Evolutionary conservation across 1,140 invertebrate species (phyloP).

Genomic region (Ips nitidus): DNA sequence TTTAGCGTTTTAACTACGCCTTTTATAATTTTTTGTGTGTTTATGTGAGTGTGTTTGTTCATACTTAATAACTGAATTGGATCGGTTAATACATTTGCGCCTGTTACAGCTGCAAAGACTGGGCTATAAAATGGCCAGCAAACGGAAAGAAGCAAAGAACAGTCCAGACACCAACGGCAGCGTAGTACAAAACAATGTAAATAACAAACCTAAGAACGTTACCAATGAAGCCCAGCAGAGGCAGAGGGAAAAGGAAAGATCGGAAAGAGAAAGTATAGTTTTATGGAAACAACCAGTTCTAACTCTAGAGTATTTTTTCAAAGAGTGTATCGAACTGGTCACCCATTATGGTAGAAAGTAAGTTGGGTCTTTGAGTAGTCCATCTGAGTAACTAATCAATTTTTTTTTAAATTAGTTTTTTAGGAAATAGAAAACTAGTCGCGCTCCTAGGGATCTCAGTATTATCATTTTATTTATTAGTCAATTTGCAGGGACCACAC

Average conservation of each 20-base stretch:
- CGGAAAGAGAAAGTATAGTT: slow-evolving; percentile 69
- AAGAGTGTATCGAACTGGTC: slow-evolving; percentile 69
- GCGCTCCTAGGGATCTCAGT: slow-evolving; percentile 50
- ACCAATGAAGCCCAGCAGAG: slow-evolving; percentile 19
- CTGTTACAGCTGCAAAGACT: slow-evolving; percentile 52
- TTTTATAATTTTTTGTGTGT: no score
- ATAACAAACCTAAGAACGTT: slow-evolving; percentile 19
- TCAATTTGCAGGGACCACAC: slow-evolving; percentile 55
- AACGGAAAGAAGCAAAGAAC: slow-evolving; percentile 43
- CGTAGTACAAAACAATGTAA: slow-evolving; percentile 33
- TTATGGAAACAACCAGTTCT: slow-evolving; percentile 83
- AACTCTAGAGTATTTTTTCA: slow-evolving; percentile 81
- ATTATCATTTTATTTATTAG: slow-evolving; percentile 51
- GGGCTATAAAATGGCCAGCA: slow-evolving; percentile 49
- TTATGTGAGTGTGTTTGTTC: no score
- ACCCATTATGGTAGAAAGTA: slow-evolving; percentile 60
- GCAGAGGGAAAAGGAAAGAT: slow-evolving; percentile 52
- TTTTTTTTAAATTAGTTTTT: slow-evolving; percentile 51
- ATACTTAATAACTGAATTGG: no score
- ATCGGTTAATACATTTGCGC: not conserved
- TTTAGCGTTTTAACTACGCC: no score
- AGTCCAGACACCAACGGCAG: slow-evolving; percentile 35
- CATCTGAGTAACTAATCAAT: not conserved
- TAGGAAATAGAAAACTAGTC: slow-evolving; percentile 57
- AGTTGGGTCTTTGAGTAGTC: slow-evolving; percentile 23